phyloP scores from a whole-genome alignment of 1,140 invertebrate species.

The Bradynema listronoti region DNA sequence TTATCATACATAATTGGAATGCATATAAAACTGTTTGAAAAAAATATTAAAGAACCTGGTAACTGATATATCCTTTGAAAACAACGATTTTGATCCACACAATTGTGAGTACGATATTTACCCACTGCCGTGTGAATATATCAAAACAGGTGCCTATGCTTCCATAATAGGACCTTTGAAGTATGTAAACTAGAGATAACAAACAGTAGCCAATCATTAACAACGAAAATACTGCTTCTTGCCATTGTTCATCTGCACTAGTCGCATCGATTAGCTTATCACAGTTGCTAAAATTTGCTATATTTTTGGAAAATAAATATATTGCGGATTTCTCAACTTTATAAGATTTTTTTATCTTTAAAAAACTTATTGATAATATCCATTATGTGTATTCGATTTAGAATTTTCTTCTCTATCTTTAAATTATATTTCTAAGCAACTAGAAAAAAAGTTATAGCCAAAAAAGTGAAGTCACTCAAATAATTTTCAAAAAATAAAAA shows the following conservation, averaged over 20 bases:
- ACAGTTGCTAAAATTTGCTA: constrained; percentile 34
- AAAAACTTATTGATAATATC: no score
- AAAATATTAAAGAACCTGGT: constrained; percentile 43
- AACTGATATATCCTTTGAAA: constrained; percentile 55
- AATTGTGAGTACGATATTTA: constrained; percentile 48
- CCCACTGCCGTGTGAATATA: constrained; percentile 49
- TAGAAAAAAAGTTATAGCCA: not conserved
- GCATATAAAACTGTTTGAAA: constrained; percentile 11
- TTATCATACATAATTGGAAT: not conserved
- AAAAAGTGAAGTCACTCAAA: no score
- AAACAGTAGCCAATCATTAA: constrained; percentile 52
- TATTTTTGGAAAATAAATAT: not conserved
- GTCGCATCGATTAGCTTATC: constrained; percentile 54
- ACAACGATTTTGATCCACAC: constrained; percentile 57
- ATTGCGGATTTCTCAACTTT: constrained; percentile 4
- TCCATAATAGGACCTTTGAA: constrained; percentile 55
- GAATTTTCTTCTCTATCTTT: no score
- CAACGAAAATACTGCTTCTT: constrained; percentile 47
- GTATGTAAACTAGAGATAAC: constrained; percentile 46
- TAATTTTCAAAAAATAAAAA: no score
- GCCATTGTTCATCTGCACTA: constrained; percentile 41
- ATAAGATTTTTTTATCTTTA: not conserved
- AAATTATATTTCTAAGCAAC: no score
- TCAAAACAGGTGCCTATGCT: constrained; percentile 48
- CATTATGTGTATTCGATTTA: no score